Conservation (phyloP, 2,113 vertebrate species). For the Orientallactaga bullata region DNA sequence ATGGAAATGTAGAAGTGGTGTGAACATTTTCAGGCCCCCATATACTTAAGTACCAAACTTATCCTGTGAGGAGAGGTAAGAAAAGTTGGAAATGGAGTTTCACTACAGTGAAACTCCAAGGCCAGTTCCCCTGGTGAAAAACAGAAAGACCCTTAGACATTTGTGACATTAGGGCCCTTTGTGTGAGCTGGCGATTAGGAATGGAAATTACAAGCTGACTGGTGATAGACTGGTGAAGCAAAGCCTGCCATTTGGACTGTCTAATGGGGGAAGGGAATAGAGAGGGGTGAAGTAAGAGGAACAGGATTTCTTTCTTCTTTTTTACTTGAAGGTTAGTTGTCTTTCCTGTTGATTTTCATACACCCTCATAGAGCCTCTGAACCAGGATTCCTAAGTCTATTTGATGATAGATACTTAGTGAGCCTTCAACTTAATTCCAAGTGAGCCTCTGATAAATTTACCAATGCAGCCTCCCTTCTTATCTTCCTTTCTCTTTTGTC, state of each 20-base stretch:
- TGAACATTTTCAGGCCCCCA: not conserved
- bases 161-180: constrained; percentile 28
- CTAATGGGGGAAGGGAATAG: not conserved
- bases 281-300: not conserved
- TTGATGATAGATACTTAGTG: constrained; percentile 7
- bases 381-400: not conserved
- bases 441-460: constrained; percentile 21
- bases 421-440: not conserved
- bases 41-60: not conserved
- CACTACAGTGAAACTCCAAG: constrained; percentile 28
- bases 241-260: not conserved
- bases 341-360: not conserved
- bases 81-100: not conserved
- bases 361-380: constrained; percentile 18
- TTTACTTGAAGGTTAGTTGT: constrained; percentile 41
- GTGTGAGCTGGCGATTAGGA: not conserved
- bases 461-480: not conserved
- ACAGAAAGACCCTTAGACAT: constrained; percentile 16
- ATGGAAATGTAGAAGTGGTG: constrained; percentile 9
- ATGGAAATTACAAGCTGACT: not conserved
- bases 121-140: not conserved
- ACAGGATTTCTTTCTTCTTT: constrained; percentile 26
- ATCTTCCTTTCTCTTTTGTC: constrained; percentile 33
- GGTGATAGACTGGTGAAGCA: not conserved
- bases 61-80: not conserved